Conservation (phyloP, 2,888 invertebrate species). For the Spisula solida region DNA sequence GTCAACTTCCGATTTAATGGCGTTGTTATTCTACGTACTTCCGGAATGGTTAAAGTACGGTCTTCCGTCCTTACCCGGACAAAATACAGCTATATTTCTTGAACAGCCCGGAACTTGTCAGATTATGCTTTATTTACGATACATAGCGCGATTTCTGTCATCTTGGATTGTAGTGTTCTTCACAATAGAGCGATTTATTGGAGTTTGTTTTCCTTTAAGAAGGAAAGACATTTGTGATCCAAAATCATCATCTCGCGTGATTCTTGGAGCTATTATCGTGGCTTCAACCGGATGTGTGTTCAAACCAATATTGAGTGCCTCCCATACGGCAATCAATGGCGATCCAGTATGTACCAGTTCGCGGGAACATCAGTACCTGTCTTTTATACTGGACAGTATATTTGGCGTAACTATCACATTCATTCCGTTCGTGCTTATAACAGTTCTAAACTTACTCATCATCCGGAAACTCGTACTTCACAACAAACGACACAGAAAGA, state of each 20-base stretch:
- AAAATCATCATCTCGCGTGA: constrained; percentile 78
- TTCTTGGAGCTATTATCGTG: constrained; percentile 74
- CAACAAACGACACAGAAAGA: constrained; percentile 76
- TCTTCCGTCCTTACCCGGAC: constrained; percentile 74
- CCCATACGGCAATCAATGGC: constrained; percentile 59
- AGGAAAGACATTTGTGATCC: constrained; percentile 81
- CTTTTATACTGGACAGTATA: constrained; percentile 81
- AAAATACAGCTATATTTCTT: constrained; percentile 71
- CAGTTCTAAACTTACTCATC: constrained; percentile 83
- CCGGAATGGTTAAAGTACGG: constrained; percentile 85
- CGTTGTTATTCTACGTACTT: constrained; percentile 89
- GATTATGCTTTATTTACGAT: constrained; percentile 91
- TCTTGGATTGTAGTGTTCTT: constrained; percentile 85
- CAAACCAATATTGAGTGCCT: constrained; percentile 81
- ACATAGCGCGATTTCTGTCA: constrained; percentile 84
- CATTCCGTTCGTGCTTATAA: constrained; percentile 84
- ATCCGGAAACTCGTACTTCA: constrained; percentile 81
- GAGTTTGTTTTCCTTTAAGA: constrained; percentile 84
- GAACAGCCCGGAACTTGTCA: constrained; percentile 91
- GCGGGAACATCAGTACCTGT: constrained; percentile 71
- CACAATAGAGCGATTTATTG: constrained; percentile 85
- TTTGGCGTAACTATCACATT: constrained; percentile 84
- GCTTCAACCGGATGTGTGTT: constrained; percentile 77
- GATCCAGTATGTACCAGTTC: constrained; percentile 77
- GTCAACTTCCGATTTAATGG: constrained; percentile 93